Evolutionary conservation across 2,797 vertebrate genomes (phyloP).

Genomic region (Fratercula arctica): DNA sequence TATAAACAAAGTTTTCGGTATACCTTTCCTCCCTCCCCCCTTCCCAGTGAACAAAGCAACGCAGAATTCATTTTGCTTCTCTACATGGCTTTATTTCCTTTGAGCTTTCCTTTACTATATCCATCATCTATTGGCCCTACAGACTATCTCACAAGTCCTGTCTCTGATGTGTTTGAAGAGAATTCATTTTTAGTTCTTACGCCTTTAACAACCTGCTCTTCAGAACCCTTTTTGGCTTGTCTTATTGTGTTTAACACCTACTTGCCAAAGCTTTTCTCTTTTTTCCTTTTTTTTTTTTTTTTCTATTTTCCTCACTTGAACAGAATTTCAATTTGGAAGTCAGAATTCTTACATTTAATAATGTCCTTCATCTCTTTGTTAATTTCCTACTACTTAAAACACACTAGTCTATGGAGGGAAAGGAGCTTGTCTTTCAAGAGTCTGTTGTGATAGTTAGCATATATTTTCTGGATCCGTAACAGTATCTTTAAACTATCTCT

Average conservation of each 20-base stretch:
- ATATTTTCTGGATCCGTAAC: not conserved
- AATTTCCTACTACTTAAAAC: not conserved
- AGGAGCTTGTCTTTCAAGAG: not conserved
- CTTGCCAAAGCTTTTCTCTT: conserved; percentile 35
- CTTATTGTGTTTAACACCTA: conserved; percentile 49
- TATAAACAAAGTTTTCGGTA: conserved; percentile 42
- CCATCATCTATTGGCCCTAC: conserved; percentile 31
- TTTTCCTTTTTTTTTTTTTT: not conserved
- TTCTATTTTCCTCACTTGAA: not conserved
- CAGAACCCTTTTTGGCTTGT: conserved; percentile 29
- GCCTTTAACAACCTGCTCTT: conserved; percentile 45
- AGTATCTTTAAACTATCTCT: not conserved
- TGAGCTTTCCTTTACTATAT: conserved; percentile 51
- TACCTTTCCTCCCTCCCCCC: not conserved
- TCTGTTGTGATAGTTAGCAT: not conserved
- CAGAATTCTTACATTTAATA: not conserved
- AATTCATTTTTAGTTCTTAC: conserved; percentile 54
- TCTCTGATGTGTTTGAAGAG: conserved; percentile 59
- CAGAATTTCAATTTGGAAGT: conserved; percentile 15
- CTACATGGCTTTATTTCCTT: conserved; percentile 25
- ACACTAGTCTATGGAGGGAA: not conserved
- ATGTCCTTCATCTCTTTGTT: not conserved
- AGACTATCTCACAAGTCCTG: conserved; percentile 52
- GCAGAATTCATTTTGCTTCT: conserved; percentile 38
- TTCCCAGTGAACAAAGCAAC: conserved; percentile 39